These are phyloP conservation scores for Salarias fasciatus DNA, from an alignment of 2,797 vertebrate species.

Conservation along the genomic window DNA sequence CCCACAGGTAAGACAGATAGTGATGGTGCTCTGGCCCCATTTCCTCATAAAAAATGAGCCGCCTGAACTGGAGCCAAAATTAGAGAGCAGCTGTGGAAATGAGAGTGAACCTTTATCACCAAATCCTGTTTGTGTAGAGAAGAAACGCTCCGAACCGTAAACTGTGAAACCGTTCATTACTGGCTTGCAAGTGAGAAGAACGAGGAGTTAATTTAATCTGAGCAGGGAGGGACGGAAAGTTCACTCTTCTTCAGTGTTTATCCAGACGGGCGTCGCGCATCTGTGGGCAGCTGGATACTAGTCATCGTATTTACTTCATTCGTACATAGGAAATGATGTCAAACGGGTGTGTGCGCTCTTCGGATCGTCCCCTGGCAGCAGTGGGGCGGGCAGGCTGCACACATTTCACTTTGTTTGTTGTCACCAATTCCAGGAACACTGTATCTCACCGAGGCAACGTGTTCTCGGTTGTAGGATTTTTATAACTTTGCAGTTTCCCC, in stretches of 20 bases:
- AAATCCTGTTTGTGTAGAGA: slow-evolving; percentile 3
- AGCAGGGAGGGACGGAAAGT: neutral
- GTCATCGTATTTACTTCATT: slow-evolving; percentile 41
- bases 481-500: neutral
- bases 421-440: slow-evolving; percentile 15
- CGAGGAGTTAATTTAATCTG: neutral
- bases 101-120: slow-evolving; percentile 10
- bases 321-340: slow-evolving; percentile 63
- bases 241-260: slow-evolving; percentile 15
- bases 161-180: slow-evolving; percentile 7
- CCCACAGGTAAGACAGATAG: slow-evolving; percentile 48
- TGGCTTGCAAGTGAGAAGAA: neutral
- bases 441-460: neutral
- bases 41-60: slow-evolving; percentile 51
- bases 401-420: slow-evolving; percentile 12
- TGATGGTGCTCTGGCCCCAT: slow-evolving; percentile 39
- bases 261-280: slow-evolving; percentile 36
- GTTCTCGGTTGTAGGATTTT: neutral
- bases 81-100: slow-evolving; percentile 37
- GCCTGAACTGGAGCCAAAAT: slow-evolving; percentile 23
- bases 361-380: slow-evolving; percentile 44
- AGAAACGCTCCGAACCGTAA: slow-evolving; percentile 10
- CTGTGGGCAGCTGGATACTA: slow-evolving; percentile 20
- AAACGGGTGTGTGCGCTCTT: slow-evolving; percentile 58
- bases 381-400: slow-evolving; percentile 17